Conservation (phyloP, 2,888 invertebrate species). For the Polydrusus tereticollis region DNA sequence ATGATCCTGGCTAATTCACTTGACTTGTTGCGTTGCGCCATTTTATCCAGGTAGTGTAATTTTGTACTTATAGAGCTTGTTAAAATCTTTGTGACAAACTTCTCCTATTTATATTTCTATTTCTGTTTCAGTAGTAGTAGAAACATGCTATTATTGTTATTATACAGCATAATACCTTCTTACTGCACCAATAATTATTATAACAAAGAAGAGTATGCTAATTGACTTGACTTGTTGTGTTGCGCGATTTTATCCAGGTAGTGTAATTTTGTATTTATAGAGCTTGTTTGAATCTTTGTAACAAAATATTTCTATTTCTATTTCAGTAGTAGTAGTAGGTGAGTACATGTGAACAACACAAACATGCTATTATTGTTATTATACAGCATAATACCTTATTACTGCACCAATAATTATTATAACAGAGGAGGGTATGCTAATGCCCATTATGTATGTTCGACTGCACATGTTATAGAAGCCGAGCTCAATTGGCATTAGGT, state of each 20-base stretch:
- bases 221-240: too few species aligned
- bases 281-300: too few species aligned
- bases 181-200: slow-evolving; percentile 7
- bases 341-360: background rate
- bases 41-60: too few species aligned
- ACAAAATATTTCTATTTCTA: too few species aligned
- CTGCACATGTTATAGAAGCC: slow-evolving; percentile 36
- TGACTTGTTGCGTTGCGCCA: too few species aligned
- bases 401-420: slow-evolving; percentile 5
- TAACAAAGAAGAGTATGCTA: slow-evolving; percentile 4
- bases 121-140: background rate
- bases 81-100: too few species aligned
- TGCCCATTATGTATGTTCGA: slow-evolving; percentile 26
- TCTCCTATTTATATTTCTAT: too few species aligned
- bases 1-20: too few species aligned
- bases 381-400: slow-evolving; percentile 1
- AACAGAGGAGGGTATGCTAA: slow-evolving; percentile 8
- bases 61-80: too few species aligned
- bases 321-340: background rate
- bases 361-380: slow-evolving; percentile 10
- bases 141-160: slow-evolving; percentile 10
- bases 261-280: too few species aligned
- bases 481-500: slow-evolving; percentile 28
- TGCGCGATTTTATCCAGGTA: too few species aligned
- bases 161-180: background rate